Conservation (phyloP, 2,888 invertebrate genomes). For the Venustoraphidia nigricollis region DNA sequence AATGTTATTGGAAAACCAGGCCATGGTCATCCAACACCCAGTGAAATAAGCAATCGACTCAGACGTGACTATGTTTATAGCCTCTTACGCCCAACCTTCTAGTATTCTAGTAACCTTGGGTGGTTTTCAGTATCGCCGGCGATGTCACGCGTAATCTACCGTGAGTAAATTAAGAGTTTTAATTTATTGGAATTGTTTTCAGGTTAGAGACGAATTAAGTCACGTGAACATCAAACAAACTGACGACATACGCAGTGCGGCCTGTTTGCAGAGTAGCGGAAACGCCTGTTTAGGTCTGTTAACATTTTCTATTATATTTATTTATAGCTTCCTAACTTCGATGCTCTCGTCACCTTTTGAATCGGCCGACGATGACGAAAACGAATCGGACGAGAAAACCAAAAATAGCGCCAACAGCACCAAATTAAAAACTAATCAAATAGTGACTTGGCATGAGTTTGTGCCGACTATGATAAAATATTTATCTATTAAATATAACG, state of each 20-base stretch:
- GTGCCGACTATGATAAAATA: too few relatives aligned
- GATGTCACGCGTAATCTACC: too few relatives aligned
- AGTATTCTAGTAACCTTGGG: too few relatives aligned
- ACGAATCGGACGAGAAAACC: not conserved
- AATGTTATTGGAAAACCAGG: too few relatives aligned
- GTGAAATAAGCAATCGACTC: too few relatives aligned
- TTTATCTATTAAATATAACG: too few relatives aligned
- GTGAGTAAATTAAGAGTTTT: too few relatives aligned
- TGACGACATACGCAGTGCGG: slow-evolving; percentile 20
- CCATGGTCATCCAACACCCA: too few relatives aligned
- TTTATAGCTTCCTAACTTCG: not conserved
- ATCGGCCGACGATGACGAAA: not conserved
- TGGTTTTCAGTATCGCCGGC: too few relatives aligned
- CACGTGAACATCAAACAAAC: slow-evolving; percentile 20
- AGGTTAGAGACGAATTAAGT: slow-evolving; percentile 19
- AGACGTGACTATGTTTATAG: too few relatives aligned
- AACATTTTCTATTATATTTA: slow-evolving; percentile 22
- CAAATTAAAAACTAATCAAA: not conserved
- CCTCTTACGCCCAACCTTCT: too few relatives aligned
- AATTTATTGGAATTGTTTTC: not conserved
- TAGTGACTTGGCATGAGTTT: not conserved
- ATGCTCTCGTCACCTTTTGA: not conserved
- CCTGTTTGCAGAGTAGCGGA: slow-evolving; percentile 23
- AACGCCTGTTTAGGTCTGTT: slow-evolving; percentile 30
- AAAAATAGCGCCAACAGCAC: not conserved